Base-by-base conservation (phyloP, 2,113 vertebrate species). In the Ceyx margarethae region DNA sequence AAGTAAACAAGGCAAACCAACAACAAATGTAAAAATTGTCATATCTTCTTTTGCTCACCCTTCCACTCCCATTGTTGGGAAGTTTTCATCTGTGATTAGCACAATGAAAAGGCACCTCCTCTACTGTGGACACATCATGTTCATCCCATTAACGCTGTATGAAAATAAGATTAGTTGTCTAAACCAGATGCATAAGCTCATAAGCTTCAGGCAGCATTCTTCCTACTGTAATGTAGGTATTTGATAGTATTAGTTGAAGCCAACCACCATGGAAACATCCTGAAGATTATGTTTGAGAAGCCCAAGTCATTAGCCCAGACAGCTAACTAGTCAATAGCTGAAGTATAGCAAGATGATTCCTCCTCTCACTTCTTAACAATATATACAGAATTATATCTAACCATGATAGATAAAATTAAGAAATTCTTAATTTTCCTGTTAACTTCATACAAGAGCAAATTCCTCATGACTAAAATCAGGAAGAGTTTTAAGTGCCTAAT, bases 71-170 rank as follows among this genome's bases (percentile, higher is more conserved):
- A 17, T 69, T 71, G 58, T 2, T 77, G 19, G 6, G 53, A 85
- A 53, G 33, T 66, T 85, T 85, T 26, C 16, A 54, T 45, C 53
- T 67, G 57, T 71, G 15, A 8, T 28, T 60, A 89, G 50, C 28
- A n/a, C 8, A 46, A 50, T 50, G 18, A 75, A 80, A 48, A 71
- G 9, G 11, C 20, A n/a, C 13, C 6, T 72, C 48, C n/a, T 62
- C 25, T 78, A 15, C 28, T 57, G 46, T 33, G 50, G 50, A 75
- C 21, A 67, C 15, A 68, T 33, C 15, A 54, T 12, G 23, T 35
- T 69, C 0, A 0, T 61, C 43, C 13, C 42, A 35, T 13, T 67
- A 29, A 67, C 5, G 37, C 17, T 33, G 11, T 40, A 12, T 22
- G 15, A 64, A 74, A 51, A 43, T 22, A 64, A 60, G 29, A 43